A percentile compares a stretch with the other conserved stretches of the same genome.
phyloP scores from a whole-genome alignment of 1,140 invertebrate species.

The Lepidotrigona ventralis region DNA sequence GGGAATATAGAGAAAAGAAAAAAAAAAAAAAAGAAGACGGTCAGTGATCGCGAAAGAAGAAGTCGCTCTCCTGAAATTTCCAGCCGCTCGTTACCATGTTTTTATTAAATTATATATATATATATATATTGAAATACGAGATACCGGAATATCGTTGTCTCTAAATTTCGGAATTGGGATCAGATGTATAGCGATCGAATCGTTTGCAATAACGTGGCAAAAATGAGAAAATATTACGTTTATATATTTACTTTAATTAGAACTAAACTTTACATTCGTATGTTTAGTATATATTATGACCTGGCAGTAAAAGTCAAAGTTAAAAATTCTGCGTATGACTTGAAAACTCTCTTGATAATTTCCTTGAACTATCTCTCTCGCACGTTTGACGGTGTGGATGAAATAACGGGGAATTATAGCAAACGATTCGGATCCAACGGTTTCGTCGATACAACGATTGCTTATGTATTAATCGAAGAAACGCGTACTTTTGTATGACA shows the following conservation, averaged over 20 bases:
- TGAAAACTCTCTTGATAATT: not conserved
- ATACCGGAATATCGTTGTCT: not conserved
- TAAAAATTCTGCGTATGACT: not conserved
- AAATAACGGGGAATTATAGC: not conserved
- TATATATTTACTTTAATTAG: not conserved
- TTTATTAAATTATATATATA: not conserved
- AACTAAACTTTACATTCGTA: not conserved
- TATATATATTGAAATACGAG: not conserved
- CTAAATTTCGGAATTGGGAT: not conserved
- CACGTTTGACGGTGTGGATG: not conserved
- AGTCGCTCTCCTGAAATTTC: constrained; percentile 42
- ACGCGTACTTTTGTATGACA: not conserved
- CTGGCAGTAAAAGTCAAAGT: constrained; percentile 39
- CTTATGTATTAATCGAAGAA: not conserved
- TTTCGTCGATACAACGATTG: not conserved
- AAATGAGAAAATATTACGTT: not conserved
- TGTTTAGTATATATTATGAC: not conserved
- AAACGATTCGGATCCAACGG: constrained; percentile 12
- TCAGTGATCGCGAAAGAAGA: constrained; percentile 31
- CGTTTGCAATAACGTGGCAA: constrained; percentile 13
- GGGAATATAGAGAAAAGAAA: constrained; percentile 12
- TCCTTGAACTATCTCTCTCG: not conserved
- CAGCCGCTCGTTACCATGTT: constrained; percentile 10
- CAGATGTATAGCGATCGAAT: not conserved
- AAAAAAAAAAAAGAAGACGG: not conserved